Evolutionary conservation across 64 coral and sea anemone species (phyloP), one percentile per base, ranked within the genome.

Genomic region (Montipora efflorescens): DNA sequence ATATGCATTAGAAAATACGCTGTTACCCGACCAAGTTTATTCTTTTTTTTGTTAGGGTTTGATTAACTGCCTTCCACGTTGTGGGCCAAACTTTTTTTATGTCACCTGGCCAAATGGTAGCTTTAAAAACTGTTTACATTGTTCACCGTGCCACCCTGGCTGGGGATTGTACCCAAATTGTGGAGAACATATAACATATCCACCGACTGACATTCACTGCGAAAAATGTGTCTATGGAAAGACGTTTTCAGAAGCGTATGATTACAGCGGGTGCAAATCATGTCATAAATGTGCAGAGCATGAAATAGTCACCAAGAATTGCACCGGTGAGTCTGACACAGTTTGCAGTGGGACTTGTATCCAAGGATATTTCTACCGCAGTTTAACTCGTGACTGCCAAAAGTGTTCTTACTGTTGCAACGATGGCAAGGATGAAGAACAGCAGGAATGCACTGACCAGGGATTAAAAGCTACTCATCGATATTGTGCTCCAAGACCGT

Each of bases 381-480:
- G 67, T 12, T 4, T 7, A 3, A 36, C 36, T 36, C 61, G 67
- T 67, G 64, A 8, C 61, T 84, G 81, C 36, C 59, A 84, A 43
- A 59, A 46, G 8, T 84, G 81, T 61, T 84, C 81, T 13, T 68
- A 67, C 44, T 84, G 81, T 47, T 84, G 81, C 67, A 47, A 47
- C 67, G 81, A 84, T 11, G 61, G 61, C 18, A 67, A 68, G 2
- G 81, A 84, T 48, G 28, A 67, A 18, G 16, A 8, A 47, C 61
- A 84, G 5, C 59, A 23, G 19, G 81, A 84, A 9, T 84, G 81
- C 47, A 20, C n/a, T 2, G 67, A 67, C 20, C 21, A 84, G 16
- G 81, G 81, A 5, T 48, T 84, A 1, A 84, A 84, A 67, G 81
- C 59, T 36, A 36, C 36, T 36, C 36, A 36, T 47, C 7, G 22